Evolutionary conservation across 2,888 invertebrate species (phyloP), one percentile per base, ranked within the genome.

Genomic region (Loripinus fragilis): DNA sequence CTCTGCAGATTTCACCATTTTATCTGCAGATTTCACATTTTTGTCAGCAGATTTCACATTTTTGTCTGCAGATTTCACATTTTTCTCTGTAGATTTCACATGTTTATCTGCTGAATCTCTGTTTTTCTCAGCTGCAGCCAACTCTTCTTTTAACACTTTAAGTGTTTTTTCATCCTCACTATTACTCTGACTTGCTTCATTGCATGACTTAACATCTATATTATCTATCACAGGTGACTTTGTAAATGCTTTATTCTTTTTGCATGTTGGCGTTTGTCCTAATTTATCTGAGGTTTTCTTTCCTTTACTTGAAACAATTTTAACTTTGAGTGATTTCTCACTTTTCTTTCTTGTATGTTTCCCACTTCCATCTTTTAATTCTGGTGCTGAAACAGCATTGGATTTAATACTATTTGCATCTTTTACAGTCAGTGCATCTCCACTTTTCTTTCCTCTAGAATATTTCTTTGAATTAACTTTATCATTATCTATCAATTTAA

Each of bases 391-490:
- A 23, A 28, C 12, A 7, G 8, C 23, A 12, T 55, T 55, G 23
- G 38, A 12, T 55, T 55, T 25, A 10, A 2, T 25, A 55, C 23
- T 23, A 8, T 25, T 28, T 25, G 23, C 25, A 28, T 25, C 55
- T 55, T 55, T 23, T n/a, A n/a, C n/a, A n/a, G n/a, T n/a, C 15
- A 10, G 25, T 28, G 23, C 3, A 25, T 23, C 3, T 55, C 12
- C 0, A n/a, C 2, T 8, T 3, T 17, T 23, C n/a, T 60, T 33
- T 17, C 2, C 10, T 30, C 8, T n/a, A 68, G 64, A 30, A 42
- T 52, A n/a, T 45, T 52, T 41, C 28, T 74, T 64, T 33, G 69
- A 60, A 23, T 64, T 69, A 38, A 42, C n/a, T 23, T 38, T 12
- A 38, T 8, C 38, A 8, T 38, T 38, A 38, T 38, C 12, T 38